Base-by-base conservation (phyloP, 2,888 invertebrate species). In the Loripinus fragilis region DNA sequence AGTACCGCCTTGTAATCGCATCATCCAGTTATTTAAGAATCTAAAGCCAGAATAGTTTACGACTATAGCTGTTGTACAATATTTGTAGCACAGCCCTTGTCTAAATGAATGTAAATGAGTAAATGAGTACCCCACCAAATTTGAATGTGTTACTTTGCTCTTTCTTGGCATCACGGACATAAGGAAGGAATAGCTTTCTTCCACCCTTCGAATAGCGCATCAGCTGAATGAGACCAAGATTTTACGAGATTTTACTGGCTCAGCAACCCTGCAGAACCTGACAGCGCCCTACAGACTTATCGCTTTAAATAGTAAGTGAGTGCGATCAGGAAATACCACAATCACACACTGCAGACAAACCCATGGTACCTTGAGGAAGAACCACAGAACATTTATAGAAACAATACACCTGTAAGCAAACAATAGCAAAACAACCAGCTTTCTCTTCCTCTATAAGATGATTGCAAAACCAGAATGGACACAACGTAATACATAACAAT, bases 101-200 rank as follows among this genome's bases (percentile, higher is more conserved):
- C 69, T 86, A 1, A 86, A 85, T 67, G 78, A 85, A 17, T 80
- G 78, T 52, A n/a, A n/a, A n/a, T n/a, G n/a, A n/a, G n/a, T 52
- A 83, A 20, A n/a, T 25, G 17, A 33, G 42, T 5, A 71, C 71
- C 3, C 80, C 78, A 8, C 75, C 79, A 15, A 12, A 66, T 1
- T 30, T 78, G n/a, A 86, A 85, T 67, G 82, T 38, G 35, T 85
- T 0, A 73, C 78, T n/a, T 52, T 52, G 12, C 64, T 83, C 23
- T 55, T 86, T 5, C n/a, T 81, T 3, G 42, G 77, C 5, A 38
- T 71, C 15, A 52, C 81, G 42, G 78, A 78, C 50, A 81, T 84
- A 20, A 79, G 76, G 55, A 74, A 76, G 50, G 78, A 75, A n/a
- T 83, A n/a, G n/a, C n/a, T n/a, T n/a, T n/a, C n/a, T n/a, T n/a